Base-by-base conservation (phyloP, 2,888 invertebrate genomes). In the Patella depressa region DNA sequence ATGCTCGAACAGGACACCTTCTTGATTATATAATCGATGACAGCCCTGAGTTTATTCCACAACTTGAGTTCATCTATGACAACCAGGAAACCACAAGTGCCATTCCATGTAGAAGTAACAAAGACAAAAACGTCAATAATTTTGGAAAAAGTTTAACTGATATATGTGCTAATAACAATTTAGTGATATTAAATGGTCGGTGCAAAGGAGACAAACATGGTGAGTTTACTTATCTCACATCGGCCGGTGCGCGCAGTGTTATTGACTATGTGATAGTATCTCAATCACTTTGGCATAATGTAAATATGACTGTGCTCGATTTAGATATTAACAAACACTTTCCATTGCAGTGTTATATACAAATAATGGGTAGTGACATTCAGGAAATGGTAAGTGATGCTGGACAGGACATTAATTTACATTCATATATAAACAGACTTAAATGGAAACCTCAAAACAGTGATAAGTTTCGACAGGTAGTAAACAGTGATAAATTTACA, bases 131-230 rank as follows among this genome's bases (percentile, higher is more conserved):
- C 59, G 59, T n/a, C 17, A 59, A 59, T 59, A 19, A 9, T n/a
- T 59, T 59, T 59, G 11, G 59, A 59, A 59, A 19, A 59, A n/a
- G n/a, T 19, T 19, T 59, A n/a, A 19, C 19, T 59, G 59, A 59
- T 17, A 17, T 59, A 59, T 59, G 59, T 59, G 59, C 15, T 14
- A 59, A 9, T 9, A n/a, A n/a, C 19, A 59, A 59, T 59, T 19
- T 59, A 19, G 59, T 59, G 59, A 59, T 59, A 59, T 19, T 59
- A n/a, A 59, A 59, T 59, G 59, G 59, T 14, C 17, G 59, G 59
- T 59, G 59, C 59, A 59, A 17, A 14, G 19, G 15, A 17, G 59
- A 59, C 19, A 59, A 17, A 17, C 17, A 59, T 11, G 17, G 59
- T n/a, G 59, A 17, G 19, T 59, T 59, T 34, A 34, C 34, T 34